phyloP scores from a whole-genome alignment of 2,113 vertebrate genomes.

The Vireo altiloquus region DNA sequence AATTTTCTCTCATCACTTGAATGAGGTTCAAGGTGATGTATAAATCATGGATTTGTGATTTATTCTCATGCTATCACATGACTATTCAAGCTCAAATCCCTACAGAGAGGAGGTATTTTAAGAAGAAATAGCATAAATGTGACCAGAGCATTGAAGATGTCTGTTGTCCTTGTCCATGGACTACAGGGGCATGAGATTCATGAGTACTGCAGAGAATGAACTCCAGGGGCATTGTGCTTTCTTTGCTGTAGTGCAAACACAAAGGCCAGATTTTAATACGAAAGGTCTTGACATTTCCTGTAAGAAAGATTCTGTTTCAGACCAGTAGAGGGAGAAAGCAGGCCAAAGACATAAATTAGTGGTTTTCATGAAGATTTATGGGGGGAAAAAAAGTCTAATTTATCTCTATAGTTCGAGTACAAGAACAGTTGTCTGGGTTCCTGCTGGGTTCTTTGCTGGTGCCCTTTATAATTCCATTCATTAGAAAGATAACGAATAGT shows the following conservation, averaged over 20 bases:
- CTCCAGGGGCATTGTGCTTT: background rate
- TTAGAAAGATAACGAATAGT: background rate
- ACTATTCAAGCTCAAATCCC: background rate
- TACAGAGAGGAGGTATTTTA: background rate
- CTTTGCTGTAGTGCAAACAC: background rate
- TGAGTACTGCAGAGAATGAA: background rate
- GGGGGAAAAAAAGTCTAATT: background rate
- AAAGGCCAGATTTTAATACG: background rate
- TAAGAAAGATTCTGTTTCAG: background rate
- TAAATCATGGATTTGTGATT: background rate
- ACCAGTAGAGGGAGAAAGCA: slow-evolving; percentile 48
- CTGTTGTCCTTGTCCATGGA: background rate
- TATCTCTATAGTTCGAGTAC: background rate
- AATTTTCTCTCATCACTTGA: background rate
- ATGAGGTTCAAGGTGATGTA: background rate
- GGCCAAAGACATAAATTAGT: background rate
- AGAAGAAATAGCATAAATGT: background rate
- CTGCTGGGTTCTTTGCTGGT: background rate
- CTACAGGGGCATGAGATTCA: background rate
- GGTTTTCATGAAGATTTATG: background rate
- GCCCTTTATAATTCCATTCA: background rate
- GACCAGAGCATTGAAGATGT: background rate
- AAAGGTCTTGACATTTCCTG: background rate
- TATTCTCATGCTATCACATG: background rate
- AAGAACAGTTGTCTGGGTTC: background rate